Base-by-base conservation (phyloP, 2,113 vertebrate species). In the Leptocoma aspasia region DNA sequence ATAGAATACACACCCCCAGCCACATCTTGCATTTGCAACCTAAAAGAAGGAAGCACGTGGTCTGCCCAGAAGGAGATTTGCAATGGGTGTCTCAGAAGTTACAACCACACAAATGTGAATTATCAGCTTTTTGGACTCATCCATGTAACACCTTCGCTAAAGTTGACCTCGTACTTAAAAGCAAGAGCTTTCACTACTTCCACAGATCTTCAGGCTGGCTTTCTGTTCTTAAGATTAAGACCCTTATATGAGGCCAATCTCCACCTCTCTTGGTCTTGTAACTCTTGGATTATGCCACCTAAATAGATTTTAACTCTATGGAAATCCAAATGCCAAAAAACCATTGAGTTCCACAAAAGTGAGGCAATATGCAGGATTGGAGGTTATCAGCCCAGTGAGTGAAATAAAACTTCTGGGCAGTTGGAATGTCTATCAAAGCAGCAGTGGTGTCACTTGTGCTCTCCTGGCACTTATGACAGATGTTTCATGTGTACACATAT, bases 401-500 rank as follows among this genome's bases (percentile, higher is more conserved):
- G n/a, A 56, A 44, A 53, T 16, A 54, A 72, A 86, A 66, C 27
- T 63, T 37, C 15, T 13, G 15, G 54, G 35, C 17, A 18, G 19
- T 0, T 63, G 18, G 28, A 30, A 75, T 60, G 24, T 53, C 24
- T 64, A 9, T 54, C 56, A 54, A 79, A 81, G 18, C 52, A 85
- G 52, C 44, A 68, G 10, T 13, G 3, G 12, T 37, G 35, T 41
- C n/a, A 60, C 22, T 45, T 26, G 18, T 69, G 31, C n/a, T 31
- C 6, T 77, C 37, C 60, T 71, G 18, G 15, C 8, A 64, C 13
- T 56, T 24, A 63, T 2, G 6, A 47, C 15, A 73, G 47, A 59
- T 2, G 1, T 84, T 84, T 84, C n/a, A 70, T 24, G 24, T 2
- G 0, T 41, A 15, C 14, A 65, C 1, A 1, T 22, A 27, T 11